Evolutionary conservation across 2,888 invertebrate species (phyloP), one percentile per base, ranked within the genome.

Genomic region (Phortica magna): DNA sequence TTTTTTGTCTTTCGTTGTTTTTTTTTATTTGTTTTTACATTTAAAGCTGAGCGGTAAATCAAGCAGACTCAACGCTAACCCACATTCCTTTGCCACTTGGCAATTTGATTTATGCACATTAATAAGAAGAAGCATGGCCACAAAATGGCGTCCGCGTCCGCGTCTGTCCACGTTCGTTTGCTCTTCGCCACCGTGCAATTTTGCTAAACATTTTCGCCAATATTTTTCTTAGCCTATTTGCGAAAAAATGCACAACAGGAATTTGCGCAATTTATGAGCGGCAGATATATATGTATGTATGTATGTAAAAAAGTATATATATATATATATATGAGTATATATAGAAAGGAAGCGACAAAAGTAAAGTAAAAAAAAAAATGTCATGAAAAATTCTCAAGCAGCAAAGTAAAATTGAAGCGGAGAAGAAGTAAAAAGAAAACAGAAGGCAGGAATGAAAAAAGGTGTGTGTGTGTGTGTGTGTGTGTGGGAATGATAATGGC

Each of bases 181-280:
- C 77, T 77, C 70, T 77, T 82, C 82, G 76, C 82, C 83, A 12
- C 3, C 48, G 9, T 2, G 48, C 3, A 48, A 48, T 14, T 48
- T 9, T 48, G 3, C 48, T 48, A 48, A 48, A 9, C 48, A 48
- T 48, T 48, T 48, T 48, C 48, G 48, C 14, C 14, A 48, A 48
- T 48, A 48, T 48, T 65, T 42, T 10, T 67, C 42, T 42, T 12
- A 39, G 67, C 70, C 70, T 55, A 31, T 71, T 71, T 71, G 31
- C 53, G n/a, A 71, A 39, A 68, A 55, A 71, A 71, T 71, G 77
- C 79, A 81, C 78, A 82, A 82, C 78, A 84, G 88, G 86, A 87
- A 87, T 87, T 83, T 84, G 78, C 79, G 83, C 88, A 86, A 87
- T 87, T 87, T 88, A 88, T 88, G 86, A 83, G 81, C 64, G 68